Evolutionary conservation across 1,140 invertebrate species (phyloP), one percentile per base, ranked within the genome.

Genomic region (Melitaea cinxia): DNA sequence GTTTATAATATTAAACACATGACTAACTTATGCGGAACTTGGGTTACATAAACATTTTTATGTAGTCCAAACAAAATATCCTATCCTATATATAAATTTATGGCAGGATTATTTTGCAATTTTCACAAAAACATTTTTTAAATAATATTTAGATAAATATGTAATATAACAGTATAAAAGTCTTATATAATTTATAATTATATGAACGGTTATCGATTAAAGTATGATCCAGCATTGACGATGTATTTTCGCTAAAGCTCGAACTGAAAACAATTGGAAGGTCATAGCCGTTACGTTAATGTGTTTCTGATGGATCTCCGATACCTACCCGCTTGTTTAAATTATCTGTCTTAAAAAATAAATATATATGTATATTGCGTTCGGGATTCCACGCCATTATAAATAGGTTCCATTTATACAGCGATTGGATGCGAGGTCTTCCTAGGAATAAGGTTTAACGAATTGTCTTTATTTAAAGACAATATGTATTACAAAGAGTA

Each of bases 281-380:
- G 66, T 58, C 66, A 68, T 54, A 58, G 56, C 61, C 50, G 52
- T 55, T 58, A 77, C 84, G 80, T 82, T 90, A 90, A 90, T 90
- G 85, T 85, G 67, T 88, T 88, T 88, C 84, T 90, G 81, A 90
- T 89, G 83, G 83, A 78, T 87, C 84, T 83, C 58, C 85, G 77
- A 88, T 87, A 82, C 72, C 80, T 79, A 68, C 71, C 65, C 64
- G 73, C 73, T 73, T 17, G 66, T 75, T 83, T 85, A 80, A 89
- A 85, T 88, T 86, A 80, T 80, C 64, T 70, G 30, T 55, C 19
- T 45, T 47, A 56, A 61, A 63, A 49, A 61, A 53, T 61, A 52
- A 39, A 49, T 35, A 62, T 47, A 10, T 35, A 62, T 28, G 14
- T 23, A 55, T 55, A 55, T 37, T 21, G 5, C 10, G 42, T 47